Base-by-base conservation (phyloP, 1,140 invertebrate genomes). In the Elymnias hypermnestra region DNA sequence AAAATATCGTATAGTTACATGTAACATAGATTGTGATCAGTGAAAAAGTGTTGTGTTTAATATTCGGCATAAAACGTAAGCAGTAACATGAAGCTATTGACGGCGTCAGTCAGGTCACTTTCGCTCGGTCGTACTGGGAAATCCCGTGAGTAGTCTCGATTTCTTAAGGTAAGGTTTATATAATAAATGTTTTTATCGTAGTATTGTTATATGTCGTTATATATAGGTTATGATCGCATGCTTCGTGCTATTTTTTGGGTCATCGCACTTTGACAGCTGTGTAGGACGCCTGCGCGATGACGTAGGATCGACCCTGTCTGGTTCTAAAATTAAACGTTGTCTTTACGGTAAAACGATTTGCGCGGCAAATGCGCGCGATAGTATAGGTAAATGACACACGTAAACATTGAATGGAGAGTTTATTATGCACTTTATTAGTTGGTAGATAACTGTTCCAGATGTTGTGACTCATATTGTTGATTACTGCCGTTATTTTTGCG, bases 281-380 rank as follows among this genome's bases (percentile, higher is more conserved):
- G 43, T 53, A 56, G 58, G 63, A 75, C 72, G 74, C 66, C 41
- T 73, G 73, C 70, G 66, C 67, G 53, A 29, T 74, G 76, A 78
- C 73, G 76, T 73, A 65, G 60, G 59, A 72, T 81, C 72, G 75
- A 77, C n/a, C 73, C 70, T 48, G 62, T 69, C 57, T 65, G 57
- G 57, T 57, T 58, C 69, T 73, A 81, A 70, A 73, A 64, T 72
- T 72, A 72, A 63, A 52, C n/a, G n/a, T 39, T 47, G 40, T 26
- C 50, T 21, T 51, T 22, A n/a, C n/a, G n/a, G n/a, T n/a, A n/a
- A 17, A 43, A 38, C 42, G 12, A 40, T 56, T 58, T 58, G 47
- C 54, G 48, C 42, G 43, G 41, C 25, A 42, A 54, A 51, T 28
- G 19, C 26, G 13, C 17, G 10, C 18, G 23, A 26, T 18, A 22